Base-by-base conservation (phyloP, 1,140 invertebrate species). In the Cotesia typhae region DNA sequence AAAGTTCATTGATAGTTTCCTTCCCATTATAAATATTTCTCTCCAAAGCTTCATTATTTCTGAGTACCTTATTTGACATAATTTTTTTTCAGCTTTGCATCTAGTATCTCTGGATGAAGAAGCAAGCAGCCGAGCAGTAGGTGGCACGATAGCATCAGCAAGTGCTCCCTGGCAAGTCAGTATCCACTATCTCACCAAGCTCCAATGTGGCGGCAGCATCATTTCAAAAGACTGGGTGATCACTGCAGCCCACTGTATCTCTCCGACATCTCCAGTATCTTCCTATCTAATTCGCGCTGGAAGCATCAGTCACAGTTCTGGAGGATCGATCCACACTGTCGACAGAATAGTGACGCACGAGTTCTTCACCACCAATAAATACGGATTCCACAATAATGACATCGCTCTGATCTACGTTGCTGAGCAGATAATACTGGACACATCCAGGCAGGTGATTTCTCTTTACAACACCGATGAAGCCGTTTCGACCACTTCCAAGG, bases 101-200 rank as follows among this genome's bases (percentile, higher is more conserved):
- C 6, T 47, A 47, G 41, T 47, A 10, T 10, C 41, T 6, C 10
- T 47, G 10, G 41, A 47, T 47, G 41, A 47, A 6, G 5, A 6
- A 47, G 2, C 41, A 47, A 47, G 3, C 7, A 47, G 41, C 5
- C 4, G 41, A 47, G 5, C 41, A 3, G 5, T 47, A 47, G 41
- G 41, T 47, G 41, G 41, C 3, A 47, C 5, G 4, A 10, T 47
- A 6, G 41, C 41, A 9, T 2, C 41, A 7, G 10, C 10, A 2
- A 47, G 6, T 47, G 41, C 53, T n/a, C 53, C 53, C 10, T 55
- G 53, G 53, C 53, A 55, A 55, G 53, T 55, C 17, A 55, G 53
- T 17, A n/a, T 55, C n/a, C 53, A 55, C 12, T 14, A 55, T 55
- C 4, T 1, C 1, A 14, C 1, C 12, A 3, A 55, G 12, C 17